Evolutionary conservation across 2,888 invertebrate species (phyloP), one percentile per base, ranked within the genome.

Genomic region (Cetonia aurata): DNA sequence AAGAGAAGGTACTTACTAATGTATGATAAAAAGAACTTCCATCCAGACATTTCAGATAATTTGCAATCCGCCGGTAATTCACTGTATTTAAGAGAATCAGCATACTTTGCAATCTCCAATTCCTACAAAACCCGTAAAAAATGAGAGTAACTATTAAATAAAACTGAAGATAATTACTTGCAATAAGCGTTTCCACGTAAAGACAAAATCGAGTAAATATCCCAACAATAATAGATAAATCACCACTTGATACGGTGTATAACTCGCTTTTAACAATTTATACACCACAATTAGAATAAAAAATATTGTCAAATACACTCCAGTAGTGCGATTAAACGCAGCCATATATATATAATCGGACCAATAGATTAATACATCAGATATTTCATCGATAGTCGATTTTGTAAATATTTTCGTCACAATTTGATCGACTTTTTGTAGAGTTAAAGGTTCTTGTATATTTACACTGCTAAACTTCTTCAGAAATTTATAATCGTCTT

Each of bases 101-200:
- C 68, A 56, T 57, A 57, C 19, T 68, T 56, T n/a, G 48, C 48
- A 41, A 68, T 68, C 50, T 68, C 68, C n/a, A 68, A 8, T 33
- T 57, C 68, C 68, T 68, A 46, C 12, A 57, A 57, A 48, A 15
- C 15, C 17, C 15, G 50, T 10, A 13, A 1, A 3, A 44, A 59
- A 37, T 9, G 8, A 37, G 6, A 37, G 4, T 9, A 37, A 37
- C 37, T 8, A 37, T 3, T 9, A 15, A 17, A 33, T 1, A 31
- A 12, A 13, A 13, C n/a, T 19, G 4, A 25, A 25, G 25, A 25
- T 25, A 48, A 37, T n/a, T 57, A 57, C 69, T 37, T 70, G 69
- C 44, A 70, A 19, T 53, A 70, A 56, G n/a, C 69, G 60, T 53
- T 70, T 70, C 69, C 69, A 70, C 10, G 69, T 70, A 62, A 62